These are phyloP conservation scores for Callionymus lyra DNA, from an alignment of 2,113 vertebrate species.

Conservation along the genomic window DNA sequence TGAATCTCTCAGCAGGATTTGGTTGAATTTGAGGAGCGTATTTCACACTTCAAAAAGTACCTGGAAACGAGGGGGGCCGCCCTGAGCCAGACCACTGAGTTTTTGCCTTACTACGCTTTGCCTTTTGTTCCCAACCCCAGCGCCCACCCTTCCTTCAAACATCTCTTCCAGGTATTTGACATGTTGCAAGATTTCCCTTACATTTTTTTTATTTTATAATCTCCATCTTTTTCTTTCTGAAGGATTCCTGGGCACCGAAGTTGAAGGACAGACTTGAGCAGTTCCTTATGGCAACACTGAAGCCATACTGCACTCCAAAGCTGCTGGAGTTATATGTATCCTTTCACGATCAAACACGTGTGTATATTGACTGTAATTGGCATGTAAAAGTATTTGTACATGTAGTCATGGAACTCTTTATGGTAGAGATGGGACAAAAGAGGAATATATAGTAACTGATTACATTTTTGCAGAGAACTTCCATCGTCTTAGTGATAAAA, in stretches of 20 bases:
- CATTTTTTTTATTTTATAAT: neutral
- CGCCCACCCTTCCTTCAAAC: conserved; percentile 84
- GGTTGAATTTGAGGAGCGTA: conserved; percentile 73
- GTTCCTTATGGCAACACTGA: conserved; percentile 76
- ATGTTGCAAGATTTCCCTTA: neutral
- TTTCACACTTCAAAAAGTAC: conserved; percentile 78
- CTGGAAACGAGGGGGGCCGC: conserved; percentile 85
- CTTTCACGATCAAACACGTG: conserved; percentile 46
- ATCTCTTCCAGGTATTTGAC: conserved; percentile 79
- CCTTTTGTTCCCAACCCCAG: conserved; percentile 87
- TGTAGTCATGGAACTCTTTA: neutral
- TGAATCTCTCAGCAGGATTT: conserved; percentile 64
- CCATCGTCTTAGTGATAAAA: too few species aligned
- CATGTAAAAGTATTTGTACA: neutral
- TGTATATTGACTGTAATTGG: neutral
- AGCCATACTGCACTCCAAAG: conserved; percentile 69
- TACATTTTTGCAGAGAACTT: too few species aligned
- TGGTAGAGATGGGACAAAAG: conserved; percentile 1
- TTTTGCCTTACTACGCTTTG: conserved; percentile 90
- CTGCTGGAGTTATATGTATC: conserved; percentile 91
- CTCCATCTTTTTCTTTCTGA: conserved; percentile 7
- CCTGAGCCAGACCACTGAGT: conserved; percentile 84
- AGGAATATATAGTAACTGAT: conserved; percentile 7
- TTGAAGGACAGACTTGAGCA: conserved; percentile 77
- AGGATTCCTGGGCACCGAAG: conserved; percentile 86